Evolutionary conservation across 2,888 invertebrate genomes (phyloP), one percentile per base, ranked within the genome.

Genomic region (Trissolcus brochymenae): DNA sequence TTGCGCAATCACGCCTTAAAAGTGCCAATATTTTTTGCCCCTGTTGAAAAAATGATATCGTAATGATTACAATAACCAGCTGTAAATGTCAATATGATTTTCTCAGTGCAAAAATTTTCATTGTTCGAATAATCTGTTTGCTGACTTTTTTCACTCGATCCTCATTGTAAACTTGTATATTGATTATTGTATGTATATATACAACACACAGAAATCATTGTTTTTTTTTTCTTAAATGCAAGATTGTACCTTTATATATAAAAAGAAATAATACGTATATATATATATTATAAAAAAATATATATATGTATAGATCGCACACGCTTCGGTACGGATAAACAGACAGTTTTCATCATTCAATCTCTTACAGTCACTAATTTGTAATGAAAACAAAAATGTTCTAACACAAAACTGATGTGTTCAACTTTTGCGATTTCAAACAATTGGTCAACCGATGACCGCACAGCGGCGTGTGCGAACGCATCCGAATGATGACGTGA

Each of bases 151-250:
- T 65, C 74, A 73, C 74, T 66, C 51, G 53, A 29, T 74, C 67
- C 74, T 71, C 60, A 59, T 67, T 76, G 84, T 87, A 85, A 87
- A 86, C 84, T 86, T 88, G 87, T 87, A 87, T 84, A 87, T 86
- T 87, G 85, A 81, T 83, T 83, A 84, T 82, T 83, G 66, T 77
- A 80, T 80, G 80, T 81, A 79, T 80, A 81, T 80, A 82, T 78
- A 79, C 75, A 79, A 56, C 74, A 67, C 57, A 59, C 62, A 61
- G 56, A 62, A 79, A 70, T 77, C 70, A 46, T 78, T 71, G 64
- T 78, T 83, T 82, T 81, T 83, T n/a, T 83, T 83, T 82, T 84
- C 80, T 46, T 46, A 46, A 46, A 76, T 70, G 73, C 82, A 83
- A 82, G 80, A 84, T 85, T 86, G 84, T 84, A 87, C 80, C 84